Conservation (phyloP, 92 coral and sea anemone genomes). For the Parazoanthus atlanticus region DNA sequence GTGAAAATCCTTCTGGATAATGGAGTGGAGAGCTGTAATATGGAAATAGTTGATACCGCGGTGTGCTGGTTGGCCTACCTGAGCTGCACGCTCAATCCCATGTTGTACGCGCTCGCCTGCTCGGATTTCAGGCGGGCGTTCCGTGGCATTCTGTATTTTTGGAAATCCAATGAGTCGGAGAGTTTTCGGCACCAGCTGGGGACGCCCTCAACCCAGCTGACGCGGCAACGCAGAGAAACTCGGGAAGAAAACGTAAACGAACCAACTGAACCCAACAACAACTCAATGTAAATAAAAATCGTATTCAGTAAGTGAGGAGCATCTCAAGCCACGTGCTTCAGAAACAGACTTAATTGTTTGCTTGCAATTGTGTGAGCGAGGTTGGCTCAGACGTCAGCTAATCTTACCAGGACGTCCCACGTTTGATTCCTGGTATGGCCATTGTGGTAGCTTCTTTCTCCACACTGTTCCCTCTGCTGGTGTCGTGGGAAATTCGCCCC, state of each 20-base stretch:
- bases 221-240: background rate
- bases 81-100: slow-evolving; percentile 69
- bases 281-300: background rate
- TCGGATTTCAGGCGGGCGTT: slow-evolving; percentile 77
- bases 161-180: background rate
- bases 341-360: too few relatives aligned
- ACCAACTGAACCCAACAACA: background rate
- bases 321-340: too few relatives aligned
- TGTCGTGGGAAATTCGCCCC: too few relatives aligned
- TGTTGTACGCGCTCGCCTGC: slow-evolving; percentile 67
- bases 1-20: slow-evolving; percentile 61
- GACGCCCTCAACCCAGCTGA: slow-evolving; percentile 23
- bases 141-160: slow-evolving; percentile 44
- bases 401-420: too few relatives aligned
- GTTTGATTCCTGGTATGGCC: too few relatives aligned
- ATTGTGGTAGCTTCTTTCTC: too few relatives aligned
- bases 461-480: too few relatives aligned
- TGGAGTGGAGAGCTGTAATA: slow-evolving; percentile 62
- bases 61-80: slow-evolving; percentile 85
- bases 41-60: slow-evolving; percentile 76
- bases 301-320: background rate
- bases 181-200: background rate
- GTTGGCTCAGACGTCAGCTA: too few relatives aligned
- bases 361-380: too few relatives aligned
- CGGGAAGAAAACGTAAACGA: background rate